Evolutionary conservation across 2,888 invertebrate genomes (phyloP).

Genomic region (Scrobipalpa atriplicella): DNA sequence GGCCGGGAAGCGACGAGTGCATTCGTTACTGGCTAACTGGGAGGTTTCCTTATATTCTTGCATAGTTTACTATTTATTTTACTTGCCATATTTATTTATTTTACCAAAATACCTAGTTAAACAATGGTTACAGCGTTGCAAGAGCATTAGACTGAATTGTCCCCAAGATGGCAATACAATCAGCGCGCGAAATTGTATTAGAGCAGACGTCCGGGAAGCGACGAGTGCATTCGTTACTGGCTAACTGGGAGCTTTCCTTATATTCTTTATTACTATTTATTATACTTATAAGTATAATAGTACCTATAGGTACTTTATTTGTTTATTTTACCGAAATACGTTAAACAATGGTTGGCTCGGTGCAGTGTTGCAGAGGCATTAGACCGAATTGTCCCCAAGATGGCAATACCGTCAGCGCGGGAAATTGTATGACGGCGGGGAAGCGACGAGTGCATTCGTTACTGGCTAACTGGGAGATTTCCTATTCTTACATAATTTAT

Average conservation of each 20-base stretch:
- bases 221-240: constrained; percentile 74
- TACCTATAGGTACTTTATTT: too few relatives aligned
- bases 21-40: constrained; percentile 66
- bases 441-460: constrained; percentile 75
- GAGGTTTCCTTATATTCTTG: constrained; percentile 55
- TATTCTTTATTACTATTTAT: too few relatives aligned
- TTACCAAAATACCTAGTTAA: too few relatives aligned
- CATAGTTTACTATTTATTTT: too few relatives aligned
- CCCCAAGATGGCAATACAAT: constrained; percentile 72
- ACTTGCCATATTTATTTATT: too few relatives aligned
- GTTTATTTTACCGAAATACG: too few relatives aligned
- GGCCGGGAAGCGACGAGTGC: constrained; percentile 67
- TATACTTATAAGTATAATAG: too few relatives aligned
- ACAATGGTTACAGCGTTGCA: constrained; percentile 57
- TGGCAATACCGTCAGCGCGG: constrained; percentile 62
- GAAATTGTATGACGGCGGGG: constrained; percentile 72
- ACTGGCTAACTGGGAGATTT: constrained; percentile 58
- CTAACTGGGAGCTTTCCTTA: constrained; percentile 57
- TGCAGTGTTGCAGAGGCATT: too few relatives aligned
- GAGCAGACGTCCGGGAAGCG: constrained; percentile 59
- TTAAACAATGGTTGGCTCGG: too few relatives aligned
- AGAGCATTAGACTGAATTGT: constrained; percentile 72
- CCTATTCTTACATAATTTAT: too few relatives aligned
- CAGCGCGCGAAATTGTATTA: constrained; percentile 75
- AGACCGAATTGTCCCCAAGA: constrained; percentile 52